Conservation (phyloP, 2,888 invertebrate genomes). For the Melieria crassipennis region DNA sequence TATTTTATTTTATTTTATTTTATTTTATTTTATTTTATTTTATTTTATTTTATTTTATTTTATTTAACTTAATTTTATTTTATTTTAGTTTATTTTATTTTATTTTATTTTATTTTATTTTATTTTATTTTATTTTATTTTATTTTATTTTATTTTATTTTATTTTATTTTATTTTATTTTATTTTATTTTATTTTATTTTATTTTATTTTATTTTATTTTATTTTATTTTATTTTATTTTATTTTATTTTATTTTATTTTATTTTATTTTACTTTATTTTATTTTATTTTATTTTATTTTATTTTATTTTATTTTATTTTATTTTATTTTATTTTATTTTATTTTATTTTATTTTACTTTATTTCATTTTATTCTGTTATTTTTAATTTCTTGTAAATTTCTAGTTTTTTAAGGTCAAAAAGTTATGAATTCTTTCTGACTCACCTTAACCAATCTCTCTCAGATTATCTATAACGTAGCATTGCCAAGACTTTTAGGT, state of each 20-base stretch:
- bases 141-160: not conserved
- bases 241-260: not conserved
- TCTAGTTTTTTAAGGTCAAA: no score
- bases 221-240: not conserved
- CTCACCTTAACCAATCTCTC: no score
- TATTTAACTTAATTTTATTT: no score
- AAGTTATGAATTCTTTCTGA: no score
- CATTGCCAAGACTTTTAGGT: no score
- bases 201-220: not conserved
- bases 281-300: not conserved
- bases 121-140: not conserved
- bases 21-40: no score
- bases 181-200: not conserved
- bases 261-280: not conserved
- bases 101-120: conserved; percentile 2
- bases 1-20: no score
- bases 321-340: not conserved
- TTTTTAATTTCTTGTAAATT: no score
- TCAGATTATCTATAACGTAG: not conserved
- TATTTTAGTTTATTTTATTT: conserved; percentile 4
- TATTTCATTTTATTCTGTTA: no score
- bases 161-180: not conserved
- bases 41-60: no score
- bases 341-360: no score
- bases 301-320: not conserved